Evolutionary conservation across 2,113 vertebrate species (phyloP), one percentile per base, ranked within the genome.

Genomic region (Vombatus ursinus): DNA sequence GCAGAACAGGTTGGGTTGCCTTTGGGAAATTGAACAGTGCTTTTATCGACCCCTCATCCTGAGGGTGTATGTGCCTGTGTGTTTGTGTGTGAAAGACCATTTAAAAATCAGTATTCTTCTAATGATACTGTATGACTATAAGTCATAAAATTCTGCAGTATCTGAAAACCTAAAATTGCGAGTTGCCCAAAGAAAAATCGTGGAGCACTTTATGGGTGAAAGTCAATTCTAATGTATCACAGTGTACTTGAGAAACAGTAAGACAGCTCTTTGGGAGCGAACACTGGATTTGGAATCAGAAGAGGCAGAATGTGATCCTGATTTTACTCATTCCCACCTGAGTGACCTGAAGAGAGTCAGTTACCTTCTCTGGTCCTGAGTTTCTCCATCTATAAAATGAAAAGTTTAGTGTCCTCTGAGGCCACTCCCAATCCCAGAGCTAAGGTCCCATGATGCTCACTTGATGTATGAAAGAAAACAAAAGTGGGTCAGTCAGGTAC

Each of bases 321-420:
- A 23, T 48, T 96, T 48, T 93, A 28, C 51, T 24, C 31, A 24
- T 31, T 44, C 89, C 8, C 94, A 23, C 61, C 1, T 47, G 23
- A 92, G 50, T 48, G 57, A 16, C 52, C 48, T 92, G 24, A 92
- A 54, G 48, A 5, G 44, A 51, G 14, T 93, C 51, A 24, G 44
- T 9, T 77, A 14, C 14, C 37, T n/a, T 95, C 54, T 49, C 25
- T n/a, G 95, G 54, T 94, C 52, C 57, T 94, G 89, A 44, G 6
- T 49, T 95, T 93, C 68, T 54, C 94, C 50, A 37, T 24, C 26
- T 51, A 26, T 84, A 50, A 95, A 93, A 90, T 44, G 90, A 92
- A 51, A 92, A 24, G 47, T n/a, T 77, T 22, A 84, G 26, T 84
- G 68, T 6, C n/a, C 68, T 44, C 68, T 44, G 68, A 23, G 68